A percentile compares a stretch with the other conserved stretches of the same genome.
Evolutionary conservation across 1,140 invertebrate species (phyloP).

Genomic region (Pararge aegeria): DNA sequence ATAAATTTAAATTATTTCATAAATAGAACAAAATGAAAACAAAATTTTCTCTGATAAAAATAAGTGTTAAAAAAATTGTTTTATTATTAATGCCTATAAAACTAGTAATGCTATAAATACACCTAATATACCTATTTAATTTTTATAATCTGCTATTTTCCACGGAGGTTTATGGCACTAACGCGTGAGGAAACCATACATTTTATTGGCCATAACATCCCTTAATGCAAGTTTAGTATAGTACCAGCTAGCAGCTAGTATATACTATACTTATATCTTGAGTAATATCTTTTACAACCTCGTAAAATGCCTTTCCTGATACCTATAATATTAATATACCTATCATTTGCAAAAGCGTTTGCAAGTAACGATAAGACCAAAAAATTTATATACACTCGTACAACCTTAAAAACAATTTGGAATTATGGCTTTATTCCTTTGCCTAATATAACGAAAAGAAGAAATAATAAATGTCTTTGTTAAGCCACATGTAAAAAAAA

Average conservation of each 20-base stretch:
- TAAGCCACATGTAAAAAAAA: too few species aligned
- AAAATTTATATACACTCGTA: not conserved
- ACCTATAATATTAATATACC: slow-evolving; percentile 1
- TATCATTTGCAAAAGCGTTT: not conserved
- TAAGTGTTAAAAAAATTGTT: too few species aligned
- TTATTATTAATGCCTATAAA: too few species aligned
- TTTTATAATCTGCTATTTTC: slow-evolving; percentile 7
- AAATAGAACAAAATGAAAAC: too few species aligned
- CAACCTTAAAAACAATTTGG: too few species aligned
- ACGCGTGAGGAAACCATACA: slow-evolving; percentile 10
- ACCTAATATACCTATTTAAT: too few species aligned
- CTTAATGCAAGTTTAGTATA: slow-evolving; percentile 1
- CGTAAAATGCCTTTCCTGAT: slow-evolving; percentile 13
- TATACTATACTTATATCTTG: not conserved
- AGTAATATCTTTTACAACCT: slow-evolving; percentile 4
- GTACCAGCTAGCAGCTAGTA: not conserved
- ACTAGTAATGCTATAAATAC: too few species aligned
- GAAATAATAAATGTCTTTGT: too few species aligned
- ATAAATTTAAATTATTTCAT: too few species aligned
- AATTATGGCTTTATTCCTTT: too few species aligned
- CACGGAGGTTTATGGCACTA: slow-evolving; percentile 7
- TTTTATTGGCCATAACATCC: slow-evolving; percentile 6
- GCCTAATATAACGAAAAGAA: too few species aligned
- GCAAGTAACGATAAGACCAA: not conserved
- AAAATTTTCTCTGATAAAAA: too few species aligned